Evolutionary conservation across 2,797 vertebrate genomes (phyloP).

Genomic region (Malacoraja senta): DNA sequence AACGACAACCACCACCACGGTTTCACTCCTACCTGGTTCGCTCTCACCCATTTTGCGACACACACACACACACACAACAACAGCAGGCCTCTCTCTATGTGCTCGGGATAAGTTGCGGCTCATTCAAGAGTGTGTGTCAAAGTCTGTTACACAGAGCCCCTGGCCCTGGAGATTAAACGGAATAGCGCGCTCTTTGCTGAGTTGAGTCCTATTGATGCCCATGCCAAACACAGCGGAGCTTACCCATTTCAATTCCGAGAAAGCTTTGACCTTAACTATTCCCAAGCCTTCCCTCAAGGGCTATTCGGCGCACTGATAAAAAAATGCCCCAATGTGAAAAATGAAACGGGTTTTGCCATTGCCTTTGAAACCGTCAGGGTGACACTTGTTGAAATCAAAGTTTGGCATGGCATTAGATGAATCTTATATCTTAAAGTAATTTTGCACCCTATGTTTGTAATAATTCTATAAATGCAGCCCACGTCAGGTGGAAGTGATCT

Average conservation of each 20-base stretch:
- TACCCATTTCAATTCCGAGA: conserved; percentile 33
- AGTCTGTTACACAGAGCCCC: conserved; percentile 50
- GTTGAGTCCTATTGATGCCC: conserved; percentile 32
- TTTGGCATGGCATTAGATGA: too few species aligned
- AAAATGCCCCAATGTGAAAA: background rate
- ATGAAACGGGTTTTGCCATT: background rate
- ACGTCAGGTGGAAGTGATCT: too few species aligned
- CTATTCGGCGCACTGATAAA: background rate
- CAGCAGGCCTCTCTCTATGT: conserved; percentile 38
- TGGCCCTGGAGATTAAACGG: conserved; percentile 57
- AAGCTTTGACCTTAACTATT: conserved; percentile 23
- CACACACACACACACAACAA: conserved; percentile 46
- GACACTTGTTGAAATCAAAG: background rate
- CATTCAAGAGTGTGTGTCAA: conserved; percentile 37
- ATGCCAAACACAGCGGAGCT: conserved; percentile 24
- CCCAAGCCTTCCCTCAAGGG: background rate
- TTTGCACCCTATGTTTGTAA: too few species aligned
- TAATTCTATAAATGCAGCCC: too few species aligned
- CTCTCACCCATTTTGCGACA: conserved; percentile 43
- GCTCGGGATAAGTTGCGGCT: conserved; percentile 1
- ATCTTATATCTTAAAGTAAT: background rate
- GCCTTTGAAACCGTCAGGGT: background rate
- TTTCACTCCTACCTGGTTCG: conserved; percentile 19
- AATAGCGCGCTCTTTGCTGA: conserved; percentile 51
- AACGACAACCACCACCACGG: background rate